Evolutionary conservation across 2,888 invertebrate genomes (phyloP).

Genomic region (Yponomeuta plumbellus): DNA sequence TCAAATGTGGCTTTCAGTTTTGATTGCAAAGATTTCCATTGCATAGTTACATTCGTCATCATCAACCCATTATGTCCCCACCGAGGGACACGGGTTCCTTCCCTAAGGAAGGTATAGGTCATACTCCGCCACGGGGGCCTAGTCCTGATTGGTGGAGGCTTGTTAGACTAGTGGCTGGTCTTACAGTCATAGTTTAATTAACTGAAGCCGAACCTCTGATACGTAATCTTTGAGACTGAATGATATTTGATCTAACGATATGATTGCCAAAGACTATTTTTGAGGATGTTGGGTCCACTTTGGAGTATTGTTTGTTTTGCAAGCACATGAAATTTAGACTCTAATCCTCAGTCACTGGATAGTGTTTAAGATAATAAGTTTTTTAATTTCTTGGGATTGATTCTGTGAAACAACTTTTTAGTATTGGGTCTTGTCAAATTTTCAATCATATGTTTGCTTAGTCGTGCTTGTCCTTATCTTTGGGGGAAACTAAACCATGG

Average conservation of each 20-base stretch:
- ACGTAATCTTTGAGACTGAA: slow-evolving; percentile 2
- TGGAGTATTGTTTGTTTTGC: slow-evolving; percentile 1
- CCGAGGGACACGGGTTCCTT: too few relatives aligned
- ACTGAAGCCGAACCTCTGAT: not conserved
- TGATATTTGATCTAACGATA: slow-evolving; percentile 6
- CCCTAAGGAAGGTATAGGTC: too few relatives aligned
- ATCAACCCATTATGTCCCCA: too few relatives aligned
- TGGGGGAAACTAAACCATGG: not conserved
- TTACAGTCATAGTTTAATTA: too few relatives aligned
- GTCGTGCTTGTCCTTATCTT: not conserved
- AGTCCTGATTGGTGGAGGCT: too few relatives aligned
- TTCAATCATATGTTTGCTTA: not conserved
- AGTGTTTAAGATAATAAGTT: not conserved
- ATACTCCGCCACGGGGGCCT: too few relatives aligned
- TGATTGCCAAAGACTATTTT: slow-evolving; percentile 6
- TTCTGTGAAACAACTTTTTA: not conserved
- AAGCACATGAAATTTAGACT: not conserved
- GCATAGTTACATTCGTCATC: too few relatives aligned
- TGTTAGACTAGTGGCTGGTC: too few relatives aligned
- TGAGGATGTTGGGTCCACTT: slow-evolving; percentile 6
- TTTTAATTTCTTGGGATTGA: not conserved
- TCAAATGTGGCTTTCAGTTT: too few relatives aligned
- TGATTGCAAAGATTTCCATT: too few relatives aligned
- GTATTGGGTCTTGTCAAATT: not conserved
- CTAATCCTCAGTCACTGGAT: not conserved